A percentile compares a stretch with the other conserved stretches of the same genome.
Evolutionary conservation across 2,888 invertebrate species (phyloP).

Genomic region (Ormyrus pomaceus): DNA sequence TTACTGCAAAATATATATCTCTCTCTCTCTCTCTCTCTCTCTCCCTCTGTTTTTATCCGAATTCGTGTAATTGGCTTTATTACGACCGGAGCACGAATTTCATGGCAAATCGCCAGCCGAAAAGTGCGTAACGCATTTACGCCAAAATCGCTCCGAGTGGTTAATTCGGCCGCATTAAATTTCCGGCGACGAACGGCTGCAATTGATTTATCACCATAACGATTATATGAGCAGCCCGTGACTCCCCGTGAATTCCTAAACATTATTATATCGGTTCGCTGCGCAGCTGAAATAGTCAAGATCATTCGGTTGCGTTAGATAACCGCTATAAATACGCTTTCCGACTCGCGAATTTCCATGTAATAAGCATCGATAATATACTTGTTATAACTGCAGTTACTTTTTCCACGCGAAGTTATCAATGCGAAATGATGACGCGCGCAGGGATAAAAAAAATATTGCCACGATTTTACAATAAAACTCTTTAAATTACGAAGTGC

Average conservation of each 20-base stretch:
- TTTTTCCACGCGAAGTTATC: no score
- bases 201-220: slow-evolving; percentile 60
- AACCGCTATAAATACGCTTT: no score
- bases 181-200: slow-evolving; percentile 59
- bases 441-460: no score
- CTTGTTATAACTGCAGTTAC: no score
- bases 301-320: neutral
- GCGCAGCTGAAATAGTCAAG: slow-evolving; percentile 24
- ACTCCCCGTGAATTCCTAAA: slow-evolving; percentile 37
- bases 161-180: slow-evolving; percentile 61
- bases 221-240: slow-evolving; percentile 21
- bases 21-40: neutral
- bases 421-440: no score
- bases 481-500: no score
- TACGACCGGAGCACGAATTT: slow-evolving; percentile 29
- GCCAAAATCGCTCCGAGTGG: slow-evolving; percentile 59
- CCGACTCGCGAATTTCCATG: no score
- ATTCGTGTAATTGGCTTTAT: slow-evolving; percentile 29
- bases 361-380: no score
- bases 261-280: slow-evolving; percentile 38
- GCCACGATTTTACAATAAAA: no score
- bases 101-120: slow-evolving; percentile 41
- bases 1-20: neutral
- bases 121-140: slow-evolving; percentile 63
- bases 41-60: neutral